phyloP scores from a whole-genome alignment of 2,113 vertebrate genomes.

The Aptenodytes patagonicus region DNA sequence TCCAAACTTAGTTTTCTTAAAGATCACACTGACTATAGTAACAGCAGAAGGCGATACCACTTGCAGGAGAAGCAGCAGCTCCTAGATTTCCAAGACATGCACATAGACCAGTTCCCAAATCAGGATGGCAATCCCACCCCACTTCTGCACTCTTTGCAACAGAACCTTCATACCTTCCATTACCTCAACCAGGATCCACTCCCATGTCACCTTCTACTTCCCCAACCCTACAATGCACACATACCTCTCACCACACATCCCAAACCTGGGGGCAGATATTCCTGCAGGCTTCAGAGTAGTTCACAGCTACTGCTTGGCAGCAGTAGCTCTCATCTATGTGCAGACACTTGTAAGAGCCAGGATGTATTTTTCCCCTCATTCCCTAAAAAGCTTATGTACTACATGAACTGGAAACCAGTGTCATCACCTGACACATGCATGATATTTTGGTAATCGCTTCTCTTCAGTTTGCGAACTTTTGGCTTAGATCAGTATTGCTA shows the following conservation, averaged over 20 bases:
- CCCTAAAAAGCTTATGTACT: background rate
- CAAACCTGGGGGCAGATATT: background rate
- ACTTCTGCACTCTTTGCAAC: background rate
- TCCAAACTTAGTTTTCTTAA: background rate
- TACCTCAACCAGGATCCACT: background rate
- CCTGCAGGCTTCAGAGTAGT: background rate
- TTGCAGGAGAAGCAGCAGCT: background rate
- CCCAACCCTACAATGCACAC: background rate
- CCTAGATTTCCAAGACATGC: background rate
- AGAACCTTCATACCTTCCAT: background rate
- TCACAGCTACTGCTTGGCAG: background rate
- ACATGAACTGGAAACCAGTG: background rate
- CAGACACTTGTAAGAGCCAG: background rate
- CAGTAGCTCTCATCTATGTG: background rate
- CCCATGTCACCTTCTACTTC: background rate
- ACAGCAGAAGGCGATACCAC: background rate
- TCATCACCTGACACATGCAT: background rate
- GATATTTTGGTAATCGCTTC: background rate
- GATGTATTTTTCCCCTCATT: accelerated
- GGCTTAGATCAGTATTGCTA: background rate
- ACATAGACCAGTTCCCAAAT: background rate
- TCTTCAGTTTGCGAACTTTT: background rate
- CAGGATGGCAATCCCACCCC: background rate
- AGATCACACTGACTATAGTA: background rate
- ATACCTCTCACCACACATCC: background rate